Percentiles rank a stretch among this genome's conserved stretches.
phyloP scores from a whole-genome alignment of 92 coral and sea anemone species.

The Heteractis magnifica region DNA sequence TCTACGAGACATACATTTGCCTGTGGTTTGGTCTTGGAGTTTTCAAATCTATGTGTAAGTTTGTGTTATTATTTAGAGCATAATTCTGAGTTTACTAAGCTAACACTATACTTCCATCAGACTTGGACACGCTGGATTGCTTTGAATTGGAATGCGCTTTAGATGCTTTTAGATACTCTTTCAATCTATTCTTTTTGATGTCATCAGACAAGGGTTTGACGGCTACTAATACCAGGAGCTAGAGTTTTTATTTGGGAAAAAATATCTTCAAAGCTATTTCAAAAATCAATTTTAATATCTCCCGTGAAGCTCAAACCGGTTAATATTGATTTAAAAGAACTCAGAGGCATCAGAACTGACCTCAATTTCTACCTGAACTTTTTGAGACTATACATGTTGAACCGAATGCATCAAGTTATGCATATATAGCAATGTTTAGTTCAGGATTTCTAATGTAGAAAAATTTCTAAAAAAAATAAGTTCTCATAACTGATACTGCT shows the following conservation, averaged over 20 bases:
- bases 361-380: background rate
- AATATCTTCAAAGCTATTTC: no score
- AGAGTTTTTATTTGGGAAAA: no score
- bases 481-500: background rate
- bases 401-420: background rate
- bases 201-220: no score
- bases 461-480: background rate
- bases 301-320: background rate
- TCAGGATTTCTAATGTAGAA: background rate
- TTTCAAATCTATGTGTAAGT: background rate
- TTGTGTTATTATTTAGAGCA: background rate
- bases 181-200: no score
- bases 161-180: no score
- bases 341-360: background rate
- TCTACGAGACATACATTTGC: background rate
- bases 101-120: background rate
- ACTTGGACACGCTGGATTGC: background rate
- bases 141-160: background rate
- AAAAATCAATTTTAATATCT: no score
- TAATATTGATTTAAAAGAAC: background rate
- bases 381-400: background rate
- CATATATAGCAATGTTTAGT: background rate
- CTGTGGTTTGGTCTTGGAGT: background rate
- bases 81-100: background rate
- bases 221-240: no score